These are phyloP conservation scores for Drosophila rubida DNA, from an alignment of 2,888 invertebrate species.

Conservation along the genomic window DNA sequence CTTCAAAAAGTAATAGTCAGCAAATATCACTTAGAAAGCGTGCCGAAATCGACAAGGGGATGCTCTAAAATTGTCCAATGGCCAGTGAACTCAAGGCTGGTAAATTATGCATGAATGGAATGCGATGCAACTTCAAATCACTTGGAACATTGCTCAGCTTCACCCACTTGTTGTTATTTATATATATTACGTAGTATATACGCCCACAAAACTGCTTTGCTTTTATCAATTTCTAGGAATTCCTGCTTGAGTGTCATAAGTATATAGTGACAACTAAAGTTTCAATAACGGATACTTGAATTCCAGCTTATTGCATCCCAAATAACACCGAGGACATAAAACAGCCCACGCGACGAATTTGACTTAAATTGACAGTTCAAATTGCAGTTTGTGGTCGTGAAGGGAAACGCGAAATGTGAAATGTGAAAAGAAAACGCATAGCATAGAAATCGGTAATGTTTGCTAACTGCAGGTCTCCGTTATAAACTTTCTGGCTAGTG, in stretches of 20 bases:
- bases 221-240: background rate
- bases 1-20: slow-evolving; percentile 31
- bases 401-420: slow-evolving; percentile 5
- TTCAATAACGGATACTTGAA: background rate
- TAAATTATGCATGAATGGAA: too few relatives aligned
- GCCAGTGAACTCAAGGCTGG: background rate
- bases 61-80: background rate
- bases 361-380: slow-evolving; percentile 46
- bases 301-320: background rate
- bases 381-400: slow-evolving; percentile 29
- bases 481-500: slow-evolving; percentile 28
- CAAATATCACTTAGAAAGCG: background rate
- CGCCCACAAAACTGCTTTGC: background rate
- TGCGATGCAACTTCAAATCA: too few relatives aligned
- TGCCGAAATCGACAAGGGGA: background rate
- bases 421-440: background rate
- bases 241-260: background rate
- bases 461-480: slow-evolving; percentile 11
- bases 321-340: background rate
- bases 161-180: too few relatives aligned
- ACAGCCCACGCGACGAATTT: slow-evolving; percentile 12
- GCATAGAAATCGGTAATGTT: slow-evolving; percentile 23
- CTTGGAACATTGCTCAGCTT: too few relatives aligned
- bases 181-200: too few relatives aligned
- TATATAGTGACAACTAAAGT: background rate